Conservation (phyloP, 2,888 invertebrate genomes). For the Eudemis profundana region DNA sequence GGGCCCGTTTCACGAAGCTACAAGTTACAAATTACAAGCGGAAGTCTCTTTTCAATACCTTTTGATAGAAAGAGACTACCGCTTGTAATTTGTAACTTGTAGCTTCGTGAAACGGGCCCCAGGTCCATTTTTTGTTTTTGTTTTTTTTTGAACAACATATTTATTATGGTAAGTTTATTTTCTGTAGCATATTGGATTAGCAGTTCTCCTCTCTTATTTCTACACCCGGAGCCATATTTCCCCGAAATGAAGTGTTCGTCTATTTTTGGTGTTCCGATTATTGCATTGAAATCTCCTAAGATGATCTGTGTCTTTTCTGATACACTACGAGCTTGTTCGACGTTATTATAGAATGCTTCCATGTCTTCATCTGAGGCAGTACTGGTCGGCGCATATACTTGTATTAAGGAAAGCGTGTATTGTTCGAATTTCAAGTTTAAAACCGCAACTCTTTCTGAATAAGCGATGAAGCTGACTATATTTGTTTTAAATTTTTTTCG, state of each 20-base stretch:
- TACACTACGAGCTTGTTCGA: not conserved
- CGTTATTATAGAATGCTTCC: not conserved
- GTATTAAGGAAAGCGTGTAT: not conserved
- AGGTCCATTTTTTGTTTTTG: too few relatives aligned
- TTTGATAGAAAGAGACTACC: too few relatives aligned
- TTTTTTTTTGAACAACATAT: not conserved
- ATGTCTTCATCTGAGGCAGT: not conserved
- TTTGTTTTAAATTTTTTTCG: conserved; percentile 2
- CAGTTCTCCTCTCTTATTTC: not conserved
- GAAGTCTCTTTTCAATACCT: too few relatives aligned
- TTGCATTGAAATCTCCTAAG: not conserved
- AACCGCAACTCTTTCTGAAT: not conserved
- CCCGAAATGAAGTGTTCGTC: not conserved
- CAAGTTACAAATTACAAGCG: too few relatives aligned
- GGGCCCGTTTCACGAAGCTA: too few relatives aligned
- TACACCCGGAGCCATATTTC: not conserved
- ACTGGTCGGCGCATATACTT: too few relatives aligned
- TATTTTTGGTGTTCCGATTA: not conserved
- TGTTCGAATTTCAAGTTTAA: not conserved
- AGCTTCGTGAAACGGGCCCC: too few relatives aligned
- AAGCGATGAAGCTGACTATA: not conserved
- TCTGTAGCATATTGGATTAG: not conserved
- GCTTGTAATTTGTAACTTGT: too few relatives aligned
- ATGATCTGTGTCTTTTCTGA: not conserved
- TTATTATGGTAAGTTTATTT: conserved; percentile 2